Evolutionary conservation across 1,140 invertebrate genomes (phyloP).

Genomic region (Pectinophora gossypiella): DNA sequence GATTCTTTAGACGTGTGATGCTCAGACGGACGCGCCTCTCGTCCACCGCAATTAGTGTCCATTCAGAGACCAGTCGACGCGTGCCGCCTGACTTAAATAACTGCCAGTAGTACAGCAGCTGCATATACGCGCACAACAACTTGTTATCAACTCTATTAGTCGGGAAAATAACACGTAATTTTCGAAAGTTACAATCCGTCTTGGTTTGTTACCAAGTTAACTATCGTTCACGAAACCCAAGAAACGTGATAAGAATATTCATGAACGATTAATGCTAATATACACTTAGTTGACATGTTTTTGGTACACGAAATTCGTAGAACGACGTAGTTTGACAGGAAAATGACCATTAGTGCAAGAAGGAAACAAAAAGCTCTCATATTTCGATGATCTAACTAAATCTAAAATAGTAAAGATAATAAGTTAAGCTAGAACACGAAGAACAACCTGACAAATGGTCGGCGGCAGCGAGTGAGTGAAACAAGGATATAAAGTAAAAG

Average conservation of each 20-base stretch:
- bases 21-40: conserved; percentile 16
- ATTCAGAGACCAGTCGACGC: conserved; percentile 30
- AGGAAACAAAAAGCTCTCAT: no score
- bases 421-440: no score
- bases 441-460: conserved; percentile 2
- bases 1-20: conserved; percentile 14
- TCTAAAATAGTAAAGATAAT: no score
- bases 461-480: neutral
- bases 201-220: no score
- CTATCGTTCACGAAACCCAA: neutral
- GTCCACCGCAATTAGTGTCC: conserved; percentile 36
- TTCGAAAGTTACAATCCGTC: no score
- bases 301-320: no score
- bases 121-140: neutral
- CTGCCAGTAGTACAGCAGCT: conserved; percentile 10
- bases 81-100: conserved; percentile 29
- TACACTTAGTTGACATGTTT: no score
- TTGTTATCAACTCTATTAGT: neutral
- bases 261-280: neutral
- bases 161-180: neutral
- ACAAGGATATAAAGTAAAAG: conserved; percentile 7
- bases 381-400: no score
- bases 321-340: no score
- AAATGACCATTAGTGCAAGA: no score
- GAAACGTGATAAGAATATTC: neutral